Base-by-base conservation (phyloP, 2,888 invertebrate species). In the Netelia inedita region DNA sequence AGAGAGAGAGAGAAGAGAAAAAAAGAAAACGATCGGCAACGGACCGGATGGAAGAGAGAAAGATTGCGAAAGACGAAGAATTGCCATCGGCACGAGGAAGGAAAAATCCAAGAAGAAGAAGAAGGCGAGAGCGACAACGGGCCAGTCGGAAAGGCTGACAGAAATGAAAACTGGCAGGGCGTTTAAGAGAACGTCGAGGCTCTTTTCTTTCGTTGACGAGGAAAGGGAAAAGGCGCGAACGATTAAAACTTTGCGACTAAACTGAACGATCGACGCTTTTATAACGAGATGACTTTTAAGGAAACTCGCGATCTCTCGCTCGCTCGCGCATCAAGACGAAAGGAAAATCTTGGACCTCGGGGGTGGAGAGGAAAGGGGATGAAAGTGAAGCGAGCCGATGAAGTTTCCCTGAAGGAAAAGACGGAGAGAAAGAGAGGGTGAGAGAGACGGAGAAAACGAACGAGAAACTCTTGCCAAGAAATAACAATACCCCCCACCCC, bases 231-330 rank as follows among this genome's bases (percentile, higher is more conserved):
- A 19, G 19, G 69, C 63, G 43, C 35, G 43, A 59, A 50, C 85
- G 85, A 82, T 82, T 85, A 85, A 82, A 85, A 85, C 82, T 82
- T 82, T 76, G 35, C 41, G 81, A 81, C 65, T 69, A 65, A 85
- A 82, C 82, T 82, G 82, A 79, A 82, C 78, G 85, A 82, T 85
- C 78, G 85, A 82, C 75, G 82, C 85, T 85, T 82, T 79, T 85
- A 82, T 82, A 85, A 85, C 85, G 73, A 82, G 82, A 82, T 19
- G 82, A 79, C 74, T 79, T 82, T 65, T 61, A 50, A 84, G 71
- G 74, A 78, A 73, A 53, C 68, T 68, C 28, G 35, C 35, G 6
- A 6, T 35, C 35, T 35, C 35, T 35, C 35, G 35, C 35, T 35
- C 35, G 35, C 35, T 35, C 35, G 35, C 35, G 35, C 3, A 19